Conservation (phyloP, 2,888 invertebrate species). For the Aquatica leii region DNA sequence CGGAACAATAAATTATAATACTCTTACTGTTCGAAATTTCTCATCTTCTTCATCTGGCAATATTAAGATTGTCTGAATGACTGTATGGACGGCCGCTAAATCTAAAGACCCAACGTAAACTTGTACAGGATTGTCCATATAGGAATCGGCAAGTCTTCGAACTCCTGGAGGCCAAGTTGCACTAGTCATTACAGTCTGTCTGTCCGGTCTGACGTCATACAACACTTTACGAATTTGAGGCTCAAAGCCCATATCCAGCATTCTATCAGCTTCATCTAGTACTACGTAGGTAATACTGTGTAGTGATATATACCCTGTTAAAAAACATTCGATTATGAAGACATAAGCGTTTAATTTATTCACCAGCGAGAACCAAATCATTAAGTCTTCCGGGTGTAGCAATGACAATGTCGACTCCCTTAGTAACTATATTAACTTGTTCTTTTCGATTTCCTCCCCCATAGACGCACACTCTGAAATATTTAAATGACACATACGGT, state of each 20-base stretch:
- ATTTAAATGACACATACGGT: conserved; percentile 16
- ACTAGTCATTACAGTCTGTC: conserved; percentile 96
- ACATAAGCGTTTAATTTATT: conserved; percentile 38
- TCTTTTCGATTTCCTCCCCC: conserved; percentile 86
- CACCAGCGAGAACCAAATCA: conserved; percentile 78
- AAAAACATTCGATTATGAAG: neutral
- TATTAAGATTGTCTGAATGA: conserved; percentile 81
- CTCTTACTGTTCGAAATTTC: conserved; percentile 70
- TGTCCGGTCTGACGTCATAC: conserved; percentile 82
- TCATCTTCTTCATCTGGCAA: conserved; percentile 72
- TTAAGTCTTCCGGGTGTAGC: conserved; percentile 94
- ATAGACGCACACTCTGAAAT: conserved; percentile 82
- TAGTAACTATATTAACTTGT: conserved; percentile 76
- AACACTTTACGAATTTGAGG: conserved; percentile 87
- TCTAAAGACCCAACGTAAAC: conserved; percentile 89
- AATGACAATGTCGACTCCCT: conserved; percentile 93
- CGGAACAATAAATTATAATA: too few species aligned
- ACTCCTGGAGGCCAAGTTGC: conserved; percentile 96
- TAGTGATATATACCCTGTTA: conserved; percentile 71
- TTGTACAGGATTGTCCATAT: conserved; percentile 90
- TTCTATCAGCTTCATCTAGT: conserved; percentile 91
- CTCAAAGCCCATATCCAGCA: conserved; percentile 89
- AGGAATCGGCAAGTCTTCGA: conserved; percentile 81
- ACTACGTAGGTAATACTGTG: conserved; percentile 86
- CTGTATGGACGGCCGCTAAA: conserved; percentile 88